A percentile compares a stretch with the other conserved stretches of the same genome.
These are phyloP conservation scores for Deilephila elpenor DNA, from an alignment of 2,888 invertebrate species.

Conservation along the genomic window DNA sequence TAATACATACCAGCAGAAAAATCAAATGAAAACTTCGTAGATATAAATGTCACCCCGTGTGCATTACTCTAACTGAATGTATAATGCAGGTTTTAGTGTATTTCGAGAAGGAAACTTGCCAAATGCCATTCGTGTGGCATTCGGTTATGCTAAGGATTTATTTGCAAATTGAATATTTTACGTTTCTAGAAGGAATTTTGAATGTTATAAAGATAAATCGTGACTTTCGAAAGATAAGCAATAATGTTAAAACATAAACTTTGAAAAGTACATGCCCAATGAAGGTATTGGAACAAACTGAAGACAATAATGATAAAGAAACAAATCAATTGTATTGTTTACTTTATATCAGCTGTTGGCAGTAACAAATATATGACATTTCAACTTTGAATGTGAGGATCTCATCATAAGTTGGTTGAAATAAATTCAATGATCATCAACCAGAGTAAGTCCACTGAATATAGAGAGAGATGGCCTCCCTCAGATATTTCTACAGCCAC, in stretches of 20 bases:
- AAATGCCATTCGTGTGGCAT: slow-evolving; percentile 17
- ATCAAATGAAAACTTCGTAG: slow-evolving; percentile 22
- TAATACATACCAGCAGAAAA: slow-evolving; percentile 44
- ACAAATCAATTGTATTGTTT: no score
- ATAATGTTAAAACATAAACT: neutral
- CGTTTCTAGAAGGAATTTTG: neutral
- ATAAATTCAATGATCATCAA: no score
- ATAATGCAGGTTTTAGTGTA: slow-evolving; percentile 6
- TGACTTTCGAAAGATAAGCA: neutral
- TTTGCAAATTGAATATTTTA: neutral
- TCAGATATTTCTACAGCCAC: no score
- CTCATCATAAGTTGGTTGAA: no score
- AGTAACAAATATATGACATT: no score
- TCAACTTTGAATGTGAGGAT: no score
- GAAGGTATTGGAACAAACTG: no score
- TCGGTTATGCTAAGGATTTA: neutral
- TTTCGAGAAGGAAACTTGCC: slow-evolving; percentile 2
- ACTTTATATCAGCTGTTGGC: no score
- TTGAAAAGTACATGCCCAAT: neutral
- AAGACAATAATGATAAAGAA: no score
- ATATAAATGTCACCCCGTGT: slow-evolving; percentile 22
- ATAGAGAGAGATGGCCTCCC: no score
- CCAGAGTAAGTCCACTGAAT: no score
- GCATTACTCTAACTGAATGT: slow-evolving; percentile 11
- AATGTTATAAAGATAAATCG: neutral